Evolutionary conservation across 2,888 invertebrate genomes (phyloP).

Genomic region (Plagiodera versicolora): DNA sequence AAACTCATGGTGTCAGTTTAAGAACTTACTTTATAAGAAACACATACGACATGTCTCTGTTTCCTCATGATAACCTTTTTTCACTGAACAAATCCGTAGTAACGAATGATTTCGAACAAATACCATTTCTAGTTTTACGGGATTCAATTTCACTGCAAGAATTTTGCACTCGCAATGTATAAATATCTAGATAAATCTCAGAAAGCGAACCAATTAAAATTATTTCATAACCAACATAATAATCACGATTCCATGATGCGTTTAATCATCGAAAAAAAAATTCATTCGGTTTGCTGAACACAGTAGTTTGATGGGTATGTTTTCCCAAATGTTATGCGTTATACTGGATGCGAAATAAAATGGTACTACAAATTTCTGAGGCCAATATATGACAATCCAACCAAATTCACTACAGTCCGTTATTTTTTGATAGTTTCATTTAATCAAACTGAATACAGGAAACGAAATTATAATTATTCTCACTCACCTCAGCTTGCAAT

Average conservation of each 20-base stretch:
- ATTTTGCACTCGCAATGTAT: conserved; percentile 16
- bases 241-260: conserved; percentile 35
- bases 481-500: conserved; percentile 57
- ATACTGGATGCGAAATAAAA: no score
- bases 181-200: conserved; percentile 12
- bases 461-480: no score
- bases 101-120: conserved; percentile 17
- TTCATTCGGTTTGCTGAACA: conserved; percentile 23
- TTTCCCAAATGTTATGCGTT: no score
- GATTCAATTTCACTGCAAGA: conserved; percentile 35
- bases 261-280: conserved; percentile 49
- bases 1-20: not conserved
- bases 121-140: conserved; percentile 25
- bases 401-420: not conserved
- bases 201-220: conserved; percentile 18
- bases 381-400: not conserved
- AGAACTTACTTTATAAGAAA: conserved; percentile 51
- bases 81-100: conserved; percentile 13
- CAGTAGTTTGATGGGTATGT: conserved; percentile 8
- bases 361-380: no score
- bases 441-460: not conserved
- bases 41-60: conserved; percentile 43
- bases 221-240: conserved; percentile 35
- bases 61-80: conserved; percentile 40
- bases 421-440: no score